A percentile compares a stretch with the other conserved stretches of the same genome.
These are phyloP conservation scores for Agonopterix subpropinquella DNA, from an alignment of 2,888 invertebrate genomes.

Conservation along the genomic window DNA sequence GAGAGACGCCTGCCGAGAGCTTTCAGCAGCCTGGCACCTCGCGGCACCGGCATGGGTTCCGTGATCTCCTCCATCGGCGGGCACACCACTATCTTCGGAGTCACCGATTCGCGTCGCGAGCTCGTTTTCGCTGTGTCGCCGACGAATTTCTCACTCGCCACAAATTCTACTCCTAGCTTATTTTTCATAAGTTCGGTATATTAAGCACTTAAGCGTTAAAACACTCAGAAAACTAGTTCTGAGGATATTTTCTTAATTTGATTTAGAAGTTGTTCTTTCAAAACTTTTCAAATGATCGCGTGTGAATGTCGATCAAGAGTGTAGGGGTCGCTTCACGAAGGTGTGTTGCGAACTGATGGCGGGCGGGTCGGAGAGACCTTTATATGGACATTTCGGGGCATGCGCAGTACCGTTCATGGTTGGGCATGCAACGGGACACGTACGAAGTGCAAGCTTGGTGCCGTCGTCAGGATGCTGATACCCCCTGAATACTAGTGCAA, in stretches of 20 bases:
- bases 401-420: conserved; percentile 33
- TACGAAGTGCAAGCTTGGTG: conserved; percentile 26
- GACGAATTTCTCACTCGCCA: conserved; percentile 48
- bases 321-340: conserved; percentile 37
- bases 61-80: conserved; percentile 71
- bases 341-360: conserved; percentile 45
- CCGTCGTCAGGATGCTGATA: conserved; percentile 9
- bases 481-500: too few relatives aligned
- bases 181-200: conserved; percentile 55
- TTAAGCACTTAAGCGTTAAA: conserved; percentile 24
- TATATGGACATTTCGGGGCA: conserved; percentile 48
- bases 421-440: conserved; percentile 33
- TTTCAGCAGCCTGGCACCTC: conserved; percentile 79
- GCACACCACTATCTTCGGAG: conserved; percentile 67
- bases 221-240: conserved; percentile 16
- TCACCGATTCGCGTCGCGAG: conserved; percentile 43
- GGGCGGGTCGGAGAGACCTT: conserved; percentile 23
- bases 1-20: conserved; percentile 79
- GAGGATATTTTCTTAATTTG: conserved; percentile 13
- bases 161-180: conserved; percentile 47
- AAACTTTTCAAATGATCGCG: conserved; percentile 51
- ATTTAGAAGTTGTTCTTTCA: conserved; percentile 24
- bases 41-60: conserved; percentile 71
- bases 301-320: conserved; percentile 19
- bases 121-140: conserved; percentile 38